Evolutionary conservation across 2,113 vertebrate genomes (phyloP), one percentile per base, ranked within the genome.

Genomic region (Psilopsiagon aurifrons): DNA sequence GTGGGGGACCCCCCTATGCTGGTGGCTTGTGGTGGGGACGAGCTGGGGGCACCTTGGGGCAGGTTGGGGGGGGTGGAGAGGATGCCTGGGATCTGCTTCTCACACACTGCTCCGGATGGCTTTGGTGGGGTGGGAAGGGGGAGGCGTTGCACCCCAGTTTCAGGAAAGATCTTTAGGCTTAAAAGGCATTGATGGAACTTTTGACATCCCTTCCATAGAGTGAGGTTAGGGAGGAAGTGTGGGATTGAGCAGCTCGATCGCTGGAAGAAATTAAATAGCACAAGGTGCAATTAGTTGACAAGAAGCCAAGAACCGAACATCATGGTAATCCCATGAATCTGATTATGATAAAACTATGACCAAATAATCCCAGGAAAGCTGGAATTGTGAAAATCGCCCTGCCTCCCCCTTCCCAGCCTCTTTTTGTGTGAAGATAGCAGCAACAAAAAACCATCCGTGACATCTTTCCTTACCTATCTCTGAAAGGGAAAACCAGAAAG

Each of bases 111-210:
- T 78, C 70, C 9, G 39, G 76, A 28, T 8, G 39, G 77, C 88
- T 97, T 92, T 1, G 27, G 92, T 95, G 90, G 93, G 84, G 77
- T 20, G 80, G 89, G 89, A 66, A 95, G 76, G 75, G 75, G 86
- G 47, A n/a, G 47, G 35, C 4, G 28, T 88, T 29, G 71, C 78
- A 47, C 35, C 68, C 87, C 2, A 1, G 63, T 88, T 97, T 97
- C 55, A 46, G 90, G 55, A 85, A 91, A 84, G 76, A 86, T 97
- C 52, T 94, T 66, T 95, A 93, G 91, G 95, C 80, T 97, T 93
- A 71, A 60, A 92, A 89, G 71, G 60, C 54, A 43, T 28, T 94
- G 95, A 82, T 57, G 55, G 93, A 94, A 86, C 88, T 96, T 94
- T 92, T 85, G 86, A 70, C 87, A 68, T 88, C 67, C 84, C 66